Base-by-base conservation (phyloP, 30 jellyfish, hydroid and myxozoan species). In the Aurelia sp. region DNA sequence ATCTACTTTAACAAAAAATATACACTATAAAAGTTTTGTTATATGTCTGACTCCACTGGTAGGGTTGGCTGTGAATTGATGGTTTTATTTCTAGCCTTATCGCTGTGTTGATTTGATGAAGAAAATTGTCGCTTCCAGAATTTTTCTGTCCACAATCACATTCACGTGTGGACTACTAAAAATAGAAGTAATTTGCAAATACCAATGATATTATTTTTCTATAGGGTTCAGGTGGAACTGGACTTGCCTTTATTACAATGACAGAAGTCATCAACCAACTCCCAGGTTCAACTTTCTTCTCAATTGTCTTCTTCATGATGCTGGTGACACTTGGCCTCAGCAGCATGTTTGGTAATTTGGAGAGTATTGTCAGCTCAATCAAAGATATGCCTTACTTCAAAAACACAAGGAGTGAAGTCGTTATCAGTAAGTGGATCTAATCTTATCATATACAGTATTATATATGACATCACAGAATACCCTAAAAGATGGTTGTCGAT, bases 191-290 rank as follows among this genome's bases (percentile, higher is more conserved):
- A 27, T 27, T 27, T 2, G 33, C 33, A 27, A 27, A 27, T 44
- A 44, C 55, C 16, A 44, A 44, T 44, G 2, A 9, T 69, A 0
- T 31, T 9, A 6, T 69, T 27, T 18, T 22, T 30, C 55, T 83
- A 8, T 65, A 92, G 98, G 90, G 97, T 50, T 55, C 89, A 19
- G 93, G 97, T 52, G 98, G 98, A 15, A 86, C 97, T 44, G 98
- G 98, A 20, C 86, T 92, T 58, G 98, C 98, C n/a, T 92, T 92
- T 59, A 84, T 92, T 50, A 86, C 98, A 22, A 79, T 87, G 91
- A 87, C 98, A 16, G 98, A 92, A 74, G 98, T 84, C 17, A 92
- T 92, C 71, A 81, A 82, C 57, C 87, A 86, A n/a, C 84, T 92
- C 21, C 98, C 98, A 0, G 98, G 89, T 11, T 72, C 98, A 3